phyloP scores from a whole-genome alignment of 1,140 invertebrate genomes.

The Augochlora pura region DNA sequence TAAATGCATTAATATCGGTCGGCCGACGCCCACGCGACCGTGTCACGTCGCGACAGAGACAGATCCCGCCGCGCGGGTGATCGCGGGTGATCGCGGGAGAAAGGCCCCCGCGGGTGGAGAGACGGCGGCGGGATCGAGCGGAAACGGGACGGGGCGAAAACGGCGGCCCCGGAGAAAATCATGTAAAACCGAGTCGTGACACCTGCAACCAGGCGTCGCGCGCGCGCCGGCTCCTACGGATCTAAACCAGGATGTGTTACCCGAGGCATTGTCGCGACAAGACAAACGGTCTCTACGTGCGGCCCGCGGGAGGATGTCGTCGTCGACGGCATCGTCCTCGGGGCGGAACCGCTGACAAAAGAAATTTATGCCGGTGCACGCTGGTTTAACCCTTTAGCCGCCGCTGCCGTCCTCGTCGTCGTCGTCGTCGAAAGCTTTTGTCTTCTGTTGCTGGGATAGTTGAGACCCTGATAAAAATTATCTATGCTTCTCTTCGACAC shows the following conservation, averaged over 20 bases:
- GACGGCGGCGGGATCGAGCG: no score
- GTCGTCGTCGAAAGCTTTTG: no score
- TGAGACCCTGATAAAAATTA: no score
- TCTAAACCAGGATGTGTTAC: conserved; percentile 40
- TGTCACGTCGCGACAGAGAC: conserved; percentile 5
- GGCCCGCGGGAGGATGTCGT: background rate
- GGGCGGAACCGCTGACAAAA: background rate
- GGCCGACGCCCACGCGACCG: conserved; percentile 37
- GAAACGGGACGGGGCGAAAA: background rate
- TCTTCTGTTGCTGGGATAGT: no score
- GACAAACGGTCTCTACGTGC: conserved; percentile 34
- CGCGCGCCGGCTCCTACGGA: conserved; percentile 16
- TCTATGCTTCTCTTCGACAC: no score
- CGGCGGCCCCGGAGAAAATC: background rate
- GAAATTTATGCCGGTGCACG: conserved; percentile 15
- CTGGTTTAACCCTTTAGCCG: no score
- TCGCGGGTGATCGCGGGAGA: no score
- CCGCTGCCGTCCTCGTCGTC: no score
- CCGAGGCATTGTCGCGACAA: conserved; percentile 29
- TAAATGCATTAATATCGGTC: conserved; percentile 62
- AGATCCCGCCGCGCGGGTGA: background rate
- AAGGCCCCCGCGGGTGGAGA: no score
- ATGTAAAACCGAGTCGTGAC: conserved; percentile 26
- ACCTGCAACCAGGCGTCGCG: conserved; percentile 37
- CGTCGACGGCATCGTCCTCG: no score